phyloP scores from a whole-genome alignment of 2,888 invertebrate species.

The Cephus pygmeus region DNA sequence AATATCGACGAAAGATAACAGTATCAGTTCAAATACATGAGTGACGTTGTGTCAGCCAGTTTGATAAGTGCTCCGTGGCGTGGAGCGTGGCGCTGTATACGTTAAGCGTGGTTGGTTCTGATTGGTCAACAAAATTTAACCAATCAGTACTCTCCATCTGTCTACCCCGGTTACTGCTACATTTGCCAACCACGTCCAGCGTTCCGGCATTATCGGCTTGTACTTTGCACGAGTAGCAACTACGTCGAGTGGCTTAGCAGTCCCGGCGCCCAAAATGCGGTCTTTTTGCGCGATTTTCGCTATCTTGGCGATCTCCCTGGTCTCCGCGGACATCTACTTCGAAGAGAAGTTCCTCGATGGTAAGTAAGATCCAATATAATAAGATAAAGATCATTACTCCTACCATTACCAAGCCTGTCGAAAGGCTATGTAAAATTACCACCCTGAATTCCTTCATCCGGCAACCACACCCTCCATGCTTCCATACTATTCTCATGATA shows the following conservation, averaged over 20 bases:
- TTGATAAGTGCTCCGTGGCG: constrained; percentile 48
- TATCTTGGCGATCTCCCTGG: constrained; percentile 71
- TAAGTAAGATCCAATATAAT: constrained; percentile 67
- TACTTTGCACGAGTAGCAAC: constrained; percentile 53
- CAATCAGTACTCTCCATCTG: constrained; percentile 79
- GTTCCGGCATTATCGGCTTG: constrained; percentile 59
- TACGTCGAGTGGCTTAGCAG: constrained; percentile 46
- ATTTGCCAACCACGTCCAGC: constrained; percentile 53
- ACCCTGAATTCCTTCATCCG: constrained; percentile 19
- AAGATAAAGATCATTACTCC: neutral
- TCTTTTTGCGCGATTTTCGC: constrained; percentile 70
- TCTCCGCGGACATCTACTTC: constrained; percentile 78
- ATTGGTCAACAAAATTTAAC: constrained; percentile 70
- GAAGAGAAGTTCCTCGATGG: constrained; percentile 87
- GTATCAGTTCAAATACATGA: neutral
- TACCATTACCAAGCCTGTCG: neutral
- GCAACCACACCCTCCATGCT: constrained; percentile 42
- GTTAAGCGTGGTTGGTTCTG: constrained; percentile 76
- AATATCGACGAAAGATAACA: constrained; percentile 11
- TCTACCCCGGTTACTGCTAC: constrained; percentile 64
- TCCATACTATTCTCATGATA: neutral
- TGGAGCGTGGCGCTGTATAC: constrained; percentile 41
- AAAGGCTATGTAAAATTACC: constrained; percentile 22
- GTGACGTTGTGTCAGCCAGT: constrained; percentile 19
- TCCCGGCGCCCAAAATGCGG: constrained; percentile 67